Evolutionary conservation across 2,113 vertebrate genomes (phyloP).

Genomic region (Megaceryle maxima): DNA sequence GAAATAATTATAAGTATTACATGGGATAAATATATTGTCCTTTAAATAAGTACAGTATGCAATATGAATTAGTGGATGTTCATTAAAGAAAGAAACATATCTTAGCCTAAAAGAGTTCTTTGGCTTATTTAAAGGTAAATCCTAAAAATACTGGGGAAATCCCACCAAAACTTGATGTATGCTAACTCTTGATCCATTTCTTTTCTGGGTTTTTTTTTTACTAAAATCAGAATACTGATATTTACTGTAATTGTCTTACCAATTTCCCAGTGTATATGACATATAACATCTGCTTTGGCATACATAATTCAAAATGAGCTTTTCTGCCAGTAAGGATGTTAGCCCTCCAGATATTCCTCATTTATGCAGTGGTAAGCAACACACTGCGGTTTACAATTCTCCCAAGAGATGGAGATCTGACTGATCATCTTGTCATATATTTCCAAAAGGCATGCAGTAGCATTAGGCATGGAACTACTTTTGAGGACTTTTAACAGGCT

Average conservation of each 20-base stretch:
- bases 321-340: not conserved
- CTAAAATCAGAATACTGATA: not conserved
- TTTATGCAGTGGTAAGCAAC: not conserved
- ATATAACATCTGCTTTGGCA: not conserved
- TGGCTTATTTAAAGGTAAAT: not conserved
- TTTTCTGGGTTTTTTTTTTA: not conserved
- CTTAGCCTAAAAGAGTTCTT: not conserved
- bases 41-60: not conserved
- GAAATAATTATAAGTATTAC: not conserved
- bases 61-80: not conserved
- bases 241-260: not conserved
- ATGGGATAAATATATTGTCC: not conserved
- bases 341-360: not conserved
- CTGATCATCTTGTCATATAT: not conserved
- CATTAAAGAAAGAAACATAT: not conserved
- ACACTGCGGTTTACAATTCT: not conserved
- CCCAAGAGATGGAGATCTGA: not conserved
- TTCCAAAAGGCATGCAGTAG: not conserved
- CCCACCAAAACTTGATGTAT: not conserved
- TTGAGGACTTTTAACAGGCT: not conserved
- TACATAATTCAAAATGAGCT: not conserved
- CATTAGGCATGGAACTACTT: not conserved
- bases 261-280: not conserved
- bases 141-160: not conserved
- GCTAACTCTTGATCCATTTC: not conserved